Base-by-base conservation (phyloP, 2,113 vertebrate species). In the Barbus barbus region DNA sequence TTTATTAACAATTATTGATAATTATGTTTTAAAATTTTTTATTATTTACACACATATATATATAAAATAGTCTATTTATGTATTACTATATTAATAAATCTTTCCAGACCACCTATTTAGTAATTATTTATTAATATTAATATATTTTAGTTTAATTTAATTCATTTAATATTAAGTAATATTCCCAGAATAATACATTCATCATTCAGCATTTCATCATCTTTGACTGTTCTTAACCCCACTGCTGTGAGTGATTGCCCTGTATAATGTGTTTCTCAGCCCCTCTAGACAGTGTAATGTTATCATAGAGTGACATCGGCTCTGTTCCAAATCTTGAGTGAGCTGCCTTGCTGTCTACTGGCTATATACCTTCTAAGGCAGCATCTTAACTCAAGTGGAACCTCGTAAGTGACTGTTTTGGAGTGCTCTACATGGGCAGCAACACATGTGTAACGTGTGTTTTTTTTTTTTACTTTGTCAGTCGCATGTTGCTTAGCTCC, bases 191-290 rank as follows among this genome's bases (percentile, higher is more conserved):
- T 53, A 31, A 20, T 56, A 22, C 51, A 58, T 33, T 33, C 2
- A 9, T 56, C 14, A 33, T 56, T 46, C 48, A 51, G 14, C 24
- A 56, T 53, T 56, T 76, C 46, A 56, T 56, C 48, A 36, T 69
- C 22, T 72, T 72, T 60, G 48, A 74, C 60, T 73, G 58, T 61
- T 74, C 86, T 86, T 89, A 93, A 90, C 82, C 71, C 67, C 90
- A 88, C 91, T 92, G 91, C 92, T 93, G 91, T 91, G 88, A 90
- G 86, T 90, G 90, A 73, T 46, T 73, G 38, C 38, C 38, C 38
- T 44, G 71, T 44, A 24, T 46, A 16, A 26, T 87, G 90, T 91
- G 92, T 89, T 92, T 84, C 88, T 91, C 84, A 84, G 76, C 85
- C 82, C 38, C 38, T 72, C 69, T 72, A 4, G 72, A 16, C 81